Evolutionary conservation across 2,113 vertebrate genomes (phyloP), one percentile per base, ranked within the genome.

Genomic region (Rhynchomys soricoides): DNA sequence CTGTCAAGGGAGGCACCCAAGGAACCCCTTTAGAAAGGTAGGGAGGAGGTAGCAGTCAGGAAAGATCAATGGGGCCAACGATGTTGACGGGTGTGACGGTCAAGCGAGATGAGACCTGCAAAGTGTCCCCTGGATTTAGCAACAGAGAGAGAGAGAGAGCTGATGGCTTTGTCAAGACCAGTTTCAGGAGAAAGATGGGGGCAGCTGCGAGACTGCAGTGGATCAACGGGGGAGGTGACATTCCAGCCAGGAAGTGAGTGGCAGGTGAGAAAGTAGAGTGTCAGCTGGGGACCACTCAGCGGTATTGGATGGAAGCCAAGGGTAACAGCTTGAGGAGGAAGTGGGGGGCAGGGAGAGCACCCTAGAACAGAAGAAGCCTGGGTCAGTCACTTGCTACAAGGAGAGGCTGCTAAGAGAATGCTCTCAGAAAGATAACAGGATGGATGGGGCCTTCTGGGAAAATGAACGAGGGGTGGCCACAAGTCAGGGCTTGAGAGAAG

Each of bases 201-300:
- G 94, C 92, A 68, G 92, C 73, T 62, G 93, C 73, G 81, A 90
- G 96, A 62, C 79, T 90, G 95, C 85, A 21, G 96, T 37, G 48
- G 90, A 88, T 95, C 81, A 40, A 81, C 74, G 57, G 81, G 87
- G 74, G 77, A 96, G 90, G 95, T 96, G 95, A 95, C 89, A 92
- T 96, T 66, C 87, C 92, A 96, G 96, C 45, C 86, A 78, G 88
- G 96, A 90, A 29, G 22, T 73, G 86, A 96, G 86, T 89, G 96
- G 91, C 96, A 96, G 96, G 96, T 97, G 96, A 96, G 96, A 96
- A 97, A 86, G 85, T 34, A 7, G 85, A 66, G 95, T 79, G 93
- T 62, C 83, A 86, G 90, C 88, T 45, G 45, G 21, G 59, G 77
- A 75, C 70, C 73, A n/a, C 31, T 94, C 55, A 52, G 5, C 0